Conservation (phyloP, 2,113 vertebrate genomes). For the Zosterops pallidus region DNA sequence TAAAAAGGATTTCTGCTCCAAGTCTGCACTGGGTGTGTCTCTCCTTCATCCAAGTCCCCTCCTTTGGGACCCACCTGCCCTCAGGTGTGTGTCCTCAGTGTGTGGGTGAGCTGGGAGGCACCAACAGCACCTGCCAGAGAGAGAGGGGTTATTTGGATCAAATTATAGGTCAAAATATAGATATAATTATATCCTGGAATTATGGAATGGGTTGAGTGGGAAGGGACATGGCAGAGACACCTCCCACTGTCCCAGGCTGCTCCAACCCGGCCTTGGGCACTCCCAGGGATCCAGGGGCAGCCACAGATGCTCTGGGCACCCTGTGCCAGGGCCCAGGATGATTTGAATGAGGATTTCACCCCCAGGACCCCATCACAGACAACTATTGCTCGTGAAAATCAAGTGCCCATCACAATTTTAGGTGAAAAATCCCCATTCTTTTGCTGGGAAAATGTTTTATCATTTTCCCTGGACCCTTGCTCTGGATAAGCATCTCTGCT, state of each 20-base stretch:
- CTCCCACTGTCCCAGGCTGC: background rate
- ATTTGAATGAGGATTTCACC: background rate
- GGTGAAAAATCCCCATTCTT: background rate
- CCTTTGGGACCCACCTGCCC: background rate
- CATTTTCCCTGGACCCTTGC: background rate
- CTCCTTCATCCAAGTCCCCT: too few species aligned
- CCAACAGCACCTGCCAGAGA: background rate
- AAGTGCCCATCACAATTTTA: background rate
- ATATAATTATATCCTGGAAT: background rate
- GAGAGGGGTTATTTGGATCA: background rate
- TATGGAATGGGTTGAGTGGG: background rate
- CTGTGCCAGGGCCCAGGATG: background rate
- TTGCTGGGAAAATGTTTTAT: background rate
- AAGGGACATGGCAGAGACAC: background rate
- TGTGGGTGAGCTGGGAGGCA: accelerated
- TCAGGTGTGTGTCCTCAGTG: accelerated
- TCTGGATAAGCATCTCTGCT: background rate
- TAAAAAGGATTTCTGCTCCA: accelerated
- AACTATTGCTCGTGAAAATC: background rate
- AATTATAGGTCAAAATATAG: too few species aligned
- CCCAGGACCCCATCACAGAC: accelerated
- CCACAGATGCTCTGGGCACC: background rate
- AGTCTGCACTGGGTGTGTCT: accelerated
- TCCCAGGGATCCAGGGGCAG: background rate
- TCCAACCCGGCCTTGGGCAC: background rate